Conservation (phyloP, 1,140 invertebrate species). For the Eueides isabella region DNA sequence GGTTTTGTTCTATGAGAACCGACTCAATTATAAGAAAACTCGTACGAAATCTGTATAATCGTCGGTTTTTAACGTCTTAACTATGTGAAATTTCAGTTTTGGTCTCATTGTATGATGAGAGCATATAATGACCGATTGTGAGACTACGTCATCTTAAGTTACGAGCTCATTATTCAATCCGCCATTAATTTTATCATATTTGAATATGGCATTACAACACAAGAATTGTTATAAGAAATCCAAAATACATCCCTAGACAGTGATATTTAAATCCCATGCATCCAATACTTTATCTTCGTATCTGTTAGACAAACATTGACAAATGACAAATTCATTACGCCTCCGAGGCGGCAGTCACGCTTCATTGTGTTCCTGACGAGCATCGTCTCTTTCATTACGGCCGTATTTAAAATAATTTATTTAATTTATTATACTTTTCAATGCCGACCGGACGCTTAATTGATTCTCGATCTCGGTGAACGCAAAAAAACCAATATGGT, state of each 20-base stretch:
- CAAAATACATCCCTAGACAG: background rate
- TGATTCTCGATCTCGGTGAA: slow-evolving; percentile 59
- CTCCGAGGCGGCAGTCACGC: slow-evolving; percentile 41
- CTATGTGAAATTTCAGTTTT: slow-evolving; percentile 77
- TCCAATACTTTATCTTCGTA: slow-evolving; percentile 28
- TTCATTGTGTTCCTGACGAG: slow-evolving; percentile 51
- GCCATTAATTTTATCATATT: background rate
- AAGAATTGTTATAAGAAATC: background rate
- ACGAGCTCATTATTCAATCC: slow-evolving; percentile 24
- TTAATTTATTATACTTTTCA: slow-evolving; percentile 53
- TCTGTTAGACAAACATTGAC: slow-evolving; percentile 47
- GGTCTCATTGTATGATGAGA: slow-evolving; percentile 69
- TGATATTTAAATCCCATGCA: slow-evolving; percentile 3
- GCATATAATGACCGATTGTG: slow-evolving; percentile 57
- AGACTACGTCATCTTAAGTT: slow-evolving; percentile 38
- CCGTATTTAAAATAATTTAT: slow-evolving; percentile 52
- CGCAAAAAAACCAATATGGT: slow-evolving; percentile 57
- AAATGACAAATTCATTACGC: slow-evolving; percentile 64
- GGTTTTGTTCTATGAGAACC: slow-evolving; percentile 80
- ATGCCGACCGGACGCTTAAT: slow-evolving; percentile 65
- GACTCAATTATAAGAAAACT: slow-evolving; percentile 74
- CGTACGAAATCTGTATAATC: slow-evolving; percentile 79
- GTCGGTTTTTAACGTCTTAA: slow-evolving; percentile 79
- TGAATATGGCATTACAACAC: background rate
- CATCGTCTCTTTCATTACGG: slow-evolving; percentile 55